Percentiles rank a stretch among this genome's conserved stretches.
Conservation (phyloP, 1,140 invertebrate species). For the Idris sp. region DNA sequence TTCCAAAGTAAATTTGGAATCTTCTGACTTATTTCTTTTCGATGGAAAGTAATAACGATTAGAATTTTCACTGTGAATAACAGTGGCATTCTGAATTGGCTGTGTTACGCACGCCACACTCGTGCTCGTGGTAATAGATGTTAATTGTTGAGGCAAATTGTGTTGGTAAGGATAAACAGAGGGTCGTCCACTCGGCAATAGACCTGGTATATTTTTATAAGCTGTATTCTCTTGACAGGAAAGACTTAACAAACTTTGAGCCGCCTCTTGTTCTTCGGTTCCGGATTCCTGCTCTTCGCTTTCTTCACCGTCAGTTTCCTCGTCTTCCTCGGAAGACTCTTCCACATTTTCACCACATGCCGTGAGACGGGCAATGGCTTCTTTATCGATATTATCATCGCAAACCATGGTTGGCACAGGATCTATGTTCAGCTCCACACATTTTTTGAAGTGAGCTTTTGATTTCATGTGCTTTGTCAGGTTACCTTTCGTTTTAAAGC, state of each 20-base stretch:
- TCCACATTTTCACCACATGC: constrained; percentile 77
- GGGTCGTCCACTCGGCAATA: constrained; percentile 80
- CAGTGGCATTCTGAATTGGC: constrained; percentile 55
- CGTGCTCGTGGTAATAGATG: constrained; percentile 44
- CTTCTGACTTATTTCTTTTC: constrained; percentile 65
- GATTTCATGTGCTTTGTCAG: constrained; percentile 99
- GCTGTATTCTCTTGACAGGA: constrained; percentile 79
- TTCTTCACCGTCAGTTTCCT: constrained; percentile 81
- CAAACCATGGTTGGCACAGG: constrained; percentile 87
- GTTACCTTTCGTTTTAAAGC: constrained; percentile 99
- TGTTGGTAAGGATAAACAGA: constrained; percentile 82
- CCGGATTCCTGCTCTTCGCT: constrained; percentile 77
- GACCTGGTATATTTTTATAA: constrained; percentile 76
- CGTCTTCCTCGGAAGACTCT: constrained; percentile 77
- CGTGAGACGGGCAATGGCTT: constrained; percentile 78
- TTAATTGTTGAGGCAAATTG: constrained; percentile 50
- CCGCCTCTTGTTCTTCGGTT: constrained; percentile 90
- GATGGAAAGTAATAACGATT: constrained; percentile 76
- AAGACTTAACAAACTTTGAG: constrained; percentile 89
- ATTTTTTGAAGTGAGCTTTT: constrained; percentile 97
- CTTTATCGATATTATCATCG: constrained; percentile 84
- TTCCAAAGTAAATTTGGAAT: constrained; percentile 61
- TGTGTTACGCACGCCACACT: constrained; percentile 25
- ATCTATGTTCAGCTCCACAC: constrained; percentile 89
- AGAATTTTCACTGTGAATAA: constrained; percentile 68